Evolutionary conservation across 2,113 vertebrate species (phyloP).

Genomic region (Corythornis vintsioides): DNA sequence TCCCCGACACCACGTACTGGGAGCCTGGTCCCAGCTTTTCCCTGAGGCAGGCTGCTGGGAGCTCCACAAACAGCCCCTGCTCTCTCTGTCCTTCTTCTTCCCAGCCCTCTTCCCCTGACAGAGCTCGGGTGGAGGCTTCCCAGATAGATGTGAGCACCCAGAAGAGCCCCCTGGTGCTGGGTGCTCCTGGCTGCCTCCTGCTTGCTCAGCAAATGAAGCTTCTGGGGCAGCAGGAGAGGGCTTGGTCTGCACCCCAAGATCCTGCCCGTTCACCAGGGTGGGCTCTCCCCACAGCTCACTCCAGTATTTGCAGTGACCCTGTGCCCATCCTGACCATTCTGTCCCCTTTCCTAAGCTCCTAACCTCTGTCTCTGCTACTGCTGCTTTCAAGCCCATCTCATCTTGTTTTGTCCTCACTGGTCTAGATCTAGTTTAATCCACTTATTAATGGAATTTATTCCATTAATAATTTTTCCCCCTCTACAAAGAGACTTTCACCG

Average conservation of each 20-base stretch:
- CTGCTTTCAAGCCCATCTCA: slow-evolving; percentile 3
- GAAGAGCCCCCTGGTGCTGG: fast-evolving
- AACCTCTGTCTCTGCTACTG: neutral
- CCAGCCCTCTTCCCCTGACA: neutral
- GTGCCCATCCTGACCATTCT: neutral
- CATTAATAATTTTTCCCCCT: neutral
- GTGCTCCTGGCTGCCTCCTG: neutral
- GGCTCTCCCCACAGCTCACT: neutral
- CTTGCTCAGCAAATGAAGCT: fast-evolving
- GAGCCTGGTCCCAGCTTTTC: neutral
- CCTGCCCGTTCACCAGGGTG: fast-evolving
- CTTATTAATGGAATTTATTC: slow-evolving; percentile 20
- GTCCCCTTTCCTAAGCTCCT: neutral
- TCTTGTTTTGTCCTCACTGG: neutral
- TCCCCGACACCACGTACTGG: no score
- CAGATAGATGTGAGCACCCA: neutral
- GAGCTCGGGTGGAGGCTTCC: neutral
- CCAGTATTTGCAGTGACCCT: neutral
- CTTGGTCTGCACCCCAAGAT: neutral
- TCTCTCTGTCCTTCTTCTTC: neutral
- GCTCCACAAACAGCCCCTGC: neutral
- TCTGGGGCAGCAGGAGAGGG: neutral
- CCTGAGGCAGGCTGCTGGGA: neutral
- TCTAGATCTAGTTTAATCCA: neutral
- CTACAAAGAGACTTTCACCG: neutral